Conservation (phyloP, 37 sponge, comb jelly and placozoan species). For the Tethya wilhelma region DNA sequence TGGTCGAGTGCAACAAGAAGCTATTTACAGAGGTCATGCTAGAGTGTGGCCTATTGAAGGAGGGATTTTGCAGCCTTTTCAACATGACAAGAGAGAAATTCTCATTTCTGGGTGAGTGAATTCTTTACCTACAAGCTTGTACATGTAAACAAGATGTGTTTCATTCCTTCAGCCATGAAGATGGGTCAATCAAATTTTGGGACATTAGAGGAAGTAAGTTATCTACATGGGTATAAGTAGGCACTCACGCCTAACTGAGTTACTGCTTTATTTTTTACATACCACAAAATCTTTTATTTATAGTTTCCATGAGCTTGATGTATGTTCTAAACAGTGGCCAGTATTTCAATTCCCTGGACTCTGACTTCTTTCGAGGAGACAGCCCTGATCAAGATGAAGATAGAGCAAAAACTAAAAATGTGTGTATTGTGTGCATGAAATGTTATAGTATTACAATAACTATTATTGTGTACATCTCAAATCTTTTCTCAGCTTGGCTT, state of each 20-base stretch:
- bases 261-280: not conserved
- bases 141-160: not conserved
- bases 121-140: not conserved
- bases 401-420: not conserved
- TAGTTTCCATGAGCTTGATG: constrained; percentile 53
- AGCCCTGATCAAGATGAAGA: constrained; percentile 11
- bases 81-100: constrained; percentile 39
- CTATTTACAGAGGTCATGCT: constrained; percentile 31
- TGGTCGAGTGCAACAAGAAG: constrained; percentile 66
- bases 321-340: constrained; percentile 21
- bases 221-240: not conserved
- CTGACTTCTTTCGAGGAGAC: constrained; percentile 35
- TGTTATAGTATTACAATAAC: not conserved
- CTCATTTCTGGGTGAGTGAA: constrained; percentile 57
- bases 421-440: not conserved
- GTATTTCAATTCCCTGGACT: constrained; percentile 51
- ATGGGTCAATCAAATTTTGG: constrained; percentile 97
- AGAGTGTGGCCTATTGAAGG: constrained; percentile 89
- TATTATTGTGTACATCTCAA: not conserved
- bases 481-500: constrained; percentile 57
- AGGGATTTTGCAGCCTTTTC: constrained; percentile 32
- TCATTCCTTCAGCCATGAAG: constrained; percentile 78
- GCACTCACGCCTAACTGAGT: not conserved
- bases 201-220: constrained; percentile 80
- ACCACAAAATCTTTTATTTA: not conserved